Percentiles rank a stretch among this genome's conserved stretches.
Conservation (phyloP, 1,140 invertebrate species). For the Drosophila parabipectinata region DNA sequence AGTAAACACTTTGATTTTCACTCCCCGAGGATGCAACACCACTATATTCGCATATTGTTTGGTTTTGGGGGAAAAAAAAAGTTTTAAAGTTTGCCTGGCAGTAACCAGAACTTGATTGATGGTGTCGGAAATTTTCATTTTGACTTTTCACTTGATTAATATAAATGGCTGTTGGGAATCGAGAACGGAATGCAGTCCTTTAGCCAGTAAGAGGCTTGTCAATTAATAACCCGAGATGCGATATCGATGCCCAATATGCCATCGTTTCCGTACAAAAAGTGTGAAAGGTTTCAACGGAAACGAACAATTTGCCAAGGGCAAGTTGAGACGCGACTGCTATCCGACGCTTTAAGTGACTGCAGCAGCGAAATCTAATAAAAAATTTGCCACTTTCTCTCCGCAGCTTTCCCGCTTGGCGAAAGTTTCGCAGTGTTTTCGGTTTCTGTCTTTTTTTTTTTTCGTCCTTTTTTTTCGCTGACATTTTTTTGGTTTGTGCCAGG, state of each 20-base stretch:
- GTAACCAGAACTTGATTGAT: constrained; percentile 47
- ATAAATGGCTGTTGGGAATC: constrained; percentile 29
- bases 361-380: constrained; percentile 54
- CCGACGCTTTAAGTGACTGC: constrained; percentile 39
- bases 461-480: constrained; percentile 3
- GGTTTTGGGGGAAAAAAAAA: constrained; percentile 29
- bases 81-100: constrained; percentile 29
- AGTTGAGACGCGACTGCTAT: constrained; percentile 13
- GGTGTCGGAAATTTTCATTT: constrained; percentile 34
- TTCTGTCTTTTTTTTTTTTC: neutral
- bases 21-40: constrained; percentile 14
- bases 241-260: constrained; percentile 51
- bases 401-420: constrained; percentile 27
- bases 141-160: constrained; percentile 50
- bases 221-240: constrained; percentile 45
- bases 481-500: constrained; percentile 47
- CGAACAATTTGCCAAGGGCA: constrained; percentile 54
- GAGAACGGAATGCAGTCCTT: constrained; percentile 1
- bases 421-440: constrained; percentile 34
- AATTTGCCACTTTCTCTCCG: constrained; percentile 21
- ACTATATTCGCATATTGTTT: constrained; percentile 27
- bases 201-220: constrained; percentile 16
- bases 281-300: constrained; percentile 35
- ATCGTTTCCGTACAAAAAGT: constrained; percentile 41
- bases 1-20: constrained; percentile 43